Evolutionary conservation across 30 jellyfish, hydroid and myxozoan species (phyloP).

Genomic region (Catostylus mosaicus): DNA sequence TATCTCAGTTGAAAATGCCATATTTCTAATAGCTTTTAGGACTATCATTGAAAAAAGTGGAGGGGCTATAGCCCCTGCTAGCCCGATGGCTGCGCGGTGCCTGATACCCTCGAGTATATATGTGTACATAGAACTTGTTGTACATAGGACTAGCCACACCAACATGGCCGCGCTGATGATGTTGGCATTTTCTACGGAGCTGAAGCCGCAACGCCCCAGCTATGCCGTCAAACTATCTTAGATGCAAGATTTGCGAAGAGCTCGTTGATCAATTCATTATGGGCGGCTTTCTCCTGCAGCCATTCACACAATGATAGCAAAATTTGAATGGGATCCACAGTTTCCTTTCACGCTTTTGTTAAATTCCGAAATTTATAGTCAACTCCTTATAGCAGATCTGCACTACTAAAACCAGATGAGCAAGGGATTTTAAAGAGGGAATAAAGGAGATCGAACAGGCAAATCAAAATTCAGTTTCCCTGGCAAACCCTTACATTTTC

Average conservation of each 20-base stretch:
- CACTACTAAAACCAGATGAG: not conserved
- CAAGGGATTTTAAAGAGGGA: not conserved
- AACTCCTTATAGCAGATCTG: not conserved
- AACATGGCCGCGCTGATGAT: too few species aligned
- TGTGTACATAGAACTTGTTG: too few species aligned
- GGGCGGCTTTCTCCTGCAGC: constrained; percentile 2
- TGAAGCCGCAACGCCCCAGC: too few species aligned
- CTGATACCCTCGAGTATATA: too few species aligned
- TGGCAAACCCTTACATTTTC: not conserved
- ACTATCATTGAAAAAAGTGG: too few species aligned
- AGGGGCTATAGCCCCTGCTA: too few species aligned
- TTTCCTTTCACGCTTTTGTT: not conserved
- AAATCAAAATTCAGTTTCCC: constrained; percentile 6
- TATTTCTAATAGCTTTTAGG: too few species aligned
- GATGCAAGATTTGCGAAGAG: too few species aligned
- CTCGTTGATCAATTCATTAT: not conserved
- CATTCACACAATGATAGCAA: not conserved
- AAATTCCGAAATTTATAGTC: not conserved
- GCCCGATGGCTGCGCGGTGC: too few species aligned
- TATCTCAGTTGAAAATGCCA: too few species aligned
- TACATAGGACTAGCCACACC: too few species aligned
- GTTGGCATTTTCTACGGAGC: too few species aligned
- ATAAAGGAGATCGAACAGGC: not conserved
- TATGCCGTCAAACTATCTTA: not conserved
- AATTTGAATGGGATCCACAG: constrained; percentile 8